Evolutionary conservation across 2,888 invertebrate species (phyloP).

Genomic region (Onchidella celtica): DNA sequence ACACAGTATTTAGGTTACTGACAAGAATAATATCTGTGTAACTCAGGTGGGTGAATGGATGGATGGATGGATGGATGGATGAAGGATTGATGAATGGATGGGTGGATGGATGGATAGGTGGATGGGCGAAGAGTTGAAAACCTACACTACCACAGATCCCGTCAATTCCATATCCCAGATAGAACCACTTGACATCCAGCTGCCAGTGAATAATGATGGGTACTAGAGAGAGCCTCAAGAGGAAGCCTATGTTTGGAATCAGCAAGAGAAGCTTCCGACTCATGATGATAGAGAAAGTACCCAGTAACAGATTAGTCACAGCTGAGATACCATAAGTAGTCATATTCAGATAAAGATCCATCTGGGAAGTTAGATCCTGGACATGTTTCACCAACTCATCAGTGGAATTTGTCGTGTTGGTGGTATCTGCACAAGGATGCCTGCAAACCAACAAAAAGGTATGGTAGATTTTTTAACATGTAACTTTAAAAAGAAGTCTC

Average conservation of each 20-base stretch:
- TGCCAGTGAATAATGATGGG: constrained; percentile 57
- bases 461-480: too few relatives aligned
- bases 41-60: too few relatives aligned
- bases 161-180: constrained; percentile 57
- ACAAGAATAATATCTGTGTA: too few relatives aligned
- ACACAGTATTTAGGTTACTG: too few relatives aligned
- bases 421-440: too few relatives aligned
- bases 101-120: too few relatives aligned
- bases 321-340: constrained; percentile 37
- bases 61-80: too few relatives aligned
- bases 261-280: constrained; percentile 58
- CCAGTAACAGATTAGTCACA: constrained; percentile 47
- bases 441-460: too few relatives aligned
- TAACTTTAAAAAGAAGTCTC: too few relatives aligned
- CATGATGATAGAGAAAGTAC: constrained; percentile 56
- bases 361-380: constrained; percentile 41
- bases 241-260: constrained; percentile 44
- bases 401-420: too few relatives aligned
- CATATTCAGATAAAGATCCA: constrained; percentile 41
- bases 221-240: constrained; percentile 42
- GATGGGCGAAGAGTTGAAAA: too few relatives aligned
- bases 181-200: constrained; percentile 54
- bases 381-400: constrained; percentile 25
- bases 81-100: too few relatives aligned
- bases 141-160: constrained; percentile 54